Evolutionary conservation across 2,888 invertebrate genomes (phyloP), one percentile per base, ranked within the genome.

Genomic region (Drosophila yooni): DNA sequence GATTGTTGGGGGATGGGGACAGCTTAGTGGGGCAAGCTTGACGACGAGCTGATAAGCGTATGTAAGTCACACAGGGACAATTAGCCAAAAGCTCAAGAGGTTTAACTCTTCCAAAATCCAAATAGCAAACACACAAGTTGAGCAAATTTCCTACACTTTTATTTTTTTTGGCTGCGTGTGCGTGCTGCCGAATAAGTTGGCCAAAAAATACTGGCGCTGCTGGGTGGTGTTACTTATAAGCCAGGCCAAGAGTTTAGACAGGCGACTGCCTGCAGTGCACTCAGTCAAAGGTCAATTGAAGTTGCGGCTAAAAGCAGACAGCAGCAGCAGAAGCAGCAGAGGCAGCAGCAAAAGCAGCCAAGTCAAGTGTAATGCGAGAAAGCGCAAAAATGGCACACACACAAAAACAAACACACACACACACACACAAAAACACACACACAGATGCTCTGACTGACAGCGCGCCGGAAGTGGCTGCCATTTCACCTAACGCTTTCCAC

Each of bases 11-110:
- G 2, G 2, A 33, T 21, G 13, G n/a, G 2, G 7, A 15, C 18
- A 15, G 31, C 6, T 13, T 36, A 27, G 31, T 21, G 48, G 25
- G 21, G 43, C 38, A 57, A 21, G 56, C 38, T 36, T 60, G 69
- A 64, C 61, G 59, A 61, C 50, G 68, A 62, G 71, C 79, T 58
- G 68, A 83, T 86, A 81, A 78, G 80, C 79, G 77, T 73, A 90
- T 86, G 79, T 87, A 79, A 91, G 91, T 89, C 91, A 91, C 89
- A 91, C 80, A 91, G 87, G 83, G 77, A 90, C 90, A 91, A 91
- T 91, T 91, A 91, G 91, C 87, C 86, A 81, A 76, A 82, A 83
- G 85, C 91, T 89, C 84, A 78, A 88, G 75, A 80, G 78, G 68
- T 83, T 87, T 76, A 90, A 90, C 82, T 83, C 81, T 79, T 79